phyloP scores from a whole-genome alignment of 2,888 invertebrate genomes.

The Cheiracanthium punctorium region DNA sequence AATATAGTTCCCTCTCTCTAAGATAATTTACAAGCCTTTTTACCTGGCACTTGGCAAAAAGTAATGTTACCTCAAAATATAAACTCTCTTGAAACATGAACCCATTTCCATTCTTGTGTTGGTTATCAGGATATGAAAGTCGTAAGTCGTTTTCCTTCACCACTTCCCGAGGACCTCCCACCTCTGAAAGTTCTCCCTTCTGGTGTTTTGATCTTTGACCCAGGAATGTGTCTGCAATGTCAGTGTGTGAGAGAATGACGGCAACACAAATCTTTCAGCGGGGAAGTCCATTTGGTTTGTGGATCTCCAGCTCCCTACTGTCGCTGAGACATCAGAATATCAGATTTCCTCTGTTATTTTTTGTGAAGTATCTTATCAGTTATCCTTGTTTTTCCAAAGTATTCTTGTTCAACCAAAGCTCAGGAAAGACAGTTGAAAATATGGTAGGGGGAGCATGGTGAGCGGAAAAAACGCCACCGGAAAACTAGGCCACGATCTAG shows the following conservation, averaged over 20 bases:
- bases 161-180: constrained; percentile 1
- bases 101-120: neutral
- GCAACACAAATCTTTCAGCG: neutral
- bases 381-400: neutral
- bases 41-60: no score
- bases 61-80: no score
- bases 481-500: no score
- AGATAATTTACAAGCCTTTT: no score
- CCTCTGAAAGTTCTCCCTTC: neutral
- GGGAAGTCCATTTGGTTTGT: neutral
- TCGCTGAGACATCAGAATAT: neutral
- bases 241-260: neutral
- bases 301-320: neutral
- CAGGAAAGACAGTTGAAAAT: no score
- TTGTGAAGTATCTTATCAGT: neutral
- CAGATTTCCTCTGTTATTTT: neutral
- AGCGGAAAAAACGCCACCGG: no score
- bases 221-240: neutral
- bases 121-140: constrained; percentile 6
- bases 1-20: no score
- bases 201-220: constrained; percentile 4
- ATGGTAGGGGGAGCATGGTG: no score
- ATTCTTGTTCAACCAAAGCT: constrained; percentile 2
- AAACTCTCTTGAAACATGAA: no score
- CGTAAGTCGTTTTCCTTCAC: neutral